Evolutionary conservation across 2,888 invertebrate genomes (phyloP), one percentile per base, ranked within the genome.

Genomic region (Oscheius myriophilus): DNA sequence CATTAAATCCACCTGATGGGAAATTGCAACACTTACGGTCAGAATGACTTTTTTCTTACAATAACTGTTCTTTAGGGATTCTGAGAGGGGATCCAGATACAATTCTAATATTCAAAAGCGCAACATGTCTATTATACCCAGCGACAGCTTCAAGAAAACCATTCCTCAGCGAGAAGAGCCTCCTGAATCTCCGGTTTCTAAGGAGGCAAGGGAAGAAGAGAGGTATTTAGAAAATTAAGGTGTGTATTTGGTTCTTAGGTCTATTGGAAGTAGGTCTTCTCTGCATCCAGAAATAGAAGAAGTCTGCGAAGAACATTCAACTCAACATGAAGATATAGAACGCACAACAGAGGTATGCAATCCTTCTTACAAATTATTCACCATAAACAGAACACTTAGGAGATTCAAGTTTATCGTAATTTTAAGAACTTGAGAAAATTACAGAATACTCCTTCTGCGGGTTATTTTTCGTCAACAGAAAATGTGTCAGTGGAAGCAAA

Each of bases 381-480:
- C n/a, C n/a, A n/a, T n/a, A n/a, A n/a, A n/a, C n/a, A n/a, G n/a
- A n/a, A n/a, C n/a, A n/a, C n/a, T n/a, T n/a, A n/a, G n/a, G n/a
- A n/a, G n/a, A n/a, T n/a, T n/a, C n/a, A n/a, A n/a, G n/a, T n/a
- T n/a, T n/a, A n/a, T n/a, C n/a, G n/a, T n/a, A n/a, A n/a, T n/a
- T n/a, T n/a, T n/a, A n/a, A n/a, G n/a, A n/a, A n/a, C 33, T 33
- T 33, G 4, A 33, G 33, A 33, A 33, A 33, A 9, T 33, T 33
- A 6, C 33, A 9, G 33, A 9, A 3, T n/a, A n/a, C n/a, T n/a
- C n/a, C n/a, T n/a, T n/a, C n/a, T n/a, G 4, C 33, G 33, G 49
- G 61, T 9, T 61, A 61, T 49, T 61, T 61, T 49, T 61, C 61
- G 3, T 61, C 61, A 2, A 46, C 46, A 14, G 61, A 61, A 21